Percentiles rank a stretch among this genome's conserved stretches.
phyloP scores from a whole-genome alignment of 1,140 invertebrate genomes.

The Tetraneura akinire region DNA sequence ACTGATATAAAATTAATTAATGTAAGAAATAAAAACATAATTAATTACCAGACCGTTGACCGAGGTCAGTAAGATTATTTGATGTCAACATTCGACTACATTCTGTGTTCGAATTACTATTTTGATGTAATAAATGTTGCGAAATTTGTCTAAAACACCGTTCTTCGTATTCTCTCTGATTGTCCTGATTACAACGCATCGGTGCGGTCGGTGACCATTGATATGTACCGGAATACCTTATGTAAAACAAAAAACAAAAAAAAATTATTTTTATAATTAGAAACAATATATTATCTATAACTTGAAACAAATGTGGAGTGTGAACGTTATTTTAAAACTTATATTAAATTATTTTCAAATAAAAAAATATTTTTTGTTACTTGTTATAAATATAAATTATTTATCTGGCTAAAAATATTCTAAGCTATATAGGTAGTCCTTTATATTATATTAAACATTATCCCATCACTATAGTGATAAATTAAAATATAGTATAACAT shows the following conservation, averaged over 20 bases:
- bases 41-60: not conserved
- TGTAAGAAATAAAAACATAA: too few species aligned
- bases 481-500: not conserved
- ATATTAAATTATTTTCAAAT: too few species aligned
- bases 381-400: too few species aligned
- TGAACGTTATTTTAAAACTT: too few species aligned
- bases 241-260: not conserved
- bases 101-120: constrained; percentile 57
- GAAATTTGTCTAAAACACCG: constrained; percentile 70
- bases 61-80: not conserved
- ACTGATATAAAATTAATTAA: not conserved
- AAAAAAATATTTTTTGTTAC: too few species aligned
- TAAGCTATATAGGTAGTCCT: too few species aligned
- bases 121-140: constrained; percentile 60
- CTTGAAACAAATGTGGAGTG: too few species aligned
- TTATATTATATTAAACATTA: not conserved
- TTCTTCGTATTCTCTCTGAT: constrained; percentile 80
- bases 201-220: constrained; percentile 74
- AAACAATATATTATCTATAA: too few species aligned
- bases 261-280: too few species aligned
- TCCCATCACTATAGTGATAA: not conserved
- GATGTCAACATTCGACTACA: constrained; percentile 46
- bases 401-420: too few species aligned
- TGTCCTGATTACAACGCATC: constrained; percentile 80
- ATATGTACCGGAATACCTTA: constrained; percentile 31